phyloP scores from a whole-genome alignment of 2,797 vertebrate species.

The Gallinago nigripennis region DNA sequence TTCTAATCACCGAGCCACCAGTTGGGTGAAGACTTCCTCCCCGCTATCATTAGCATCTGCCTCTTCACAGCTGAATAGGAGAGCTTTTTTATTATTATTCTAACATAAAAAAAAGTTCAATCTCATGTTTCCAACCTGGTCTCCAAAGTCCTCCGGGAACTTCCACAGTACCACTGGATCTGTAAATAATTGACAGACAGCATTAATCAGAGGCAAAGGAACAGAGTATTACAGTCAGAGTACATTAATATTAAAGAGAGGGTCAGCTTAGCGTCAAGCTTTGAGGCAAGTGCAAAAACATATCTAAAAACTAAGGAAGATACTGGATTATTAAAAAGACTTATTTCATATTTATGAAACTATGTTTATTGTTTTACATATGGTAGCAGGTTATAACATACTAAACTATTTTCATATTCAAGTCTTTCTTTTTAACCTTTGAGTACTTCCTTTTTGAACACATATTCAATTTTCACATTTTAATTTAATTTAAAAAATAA shows the following conservation, averaged over 20 bases:
- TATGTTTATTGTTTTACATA: constrained; percentile 8
- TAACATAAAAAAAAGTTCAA: constrained; percentile 76
- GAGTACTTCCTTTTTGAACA: not conserved
- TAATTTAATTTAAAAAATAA: not conserved
- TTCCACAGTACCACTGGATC: constrained; percentile 98
- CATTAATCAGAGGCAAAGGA: constrained; percentile 91
- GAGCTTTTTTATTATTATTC: constrained; percentile 69
- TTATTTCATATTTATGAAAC: constrained; percentile 55
- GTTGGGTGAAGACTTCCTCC: constrained; percentile 83
- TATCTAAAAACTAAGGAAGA: constrained; percentile 56
- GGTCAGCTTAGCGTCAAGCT: constrained; percentile 73
- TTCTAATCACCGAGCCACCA: constrained; percentile 85
- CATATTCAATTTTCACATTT: not conserved
- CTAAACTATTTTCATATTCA: not conserved
- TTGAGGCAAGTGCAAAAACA: constrained; percentile 75
- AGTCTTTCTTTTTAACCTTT: not conserved
- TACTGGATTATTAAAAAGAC: constrained; percentile 53
- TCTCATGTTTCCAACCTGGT: constrained; percentile 94
- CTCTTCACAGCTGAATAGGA: constrained; percentile 75
- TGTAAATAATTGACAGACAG: constrained; percentile 97
- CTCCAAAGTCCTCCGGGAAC: constrained; percentile 98
- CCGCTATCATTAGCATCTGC: constrained; percentile 82
- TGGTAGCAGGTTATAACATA: not conserved
- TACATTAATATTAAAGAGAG: constrained; percentile 93
- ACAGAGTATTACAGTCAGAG: constrained; percentile 87